Evolutionary conservation across 2,888 invertebrate species (phyloP).

Genomic region (Polyploca ridens): DNA sequence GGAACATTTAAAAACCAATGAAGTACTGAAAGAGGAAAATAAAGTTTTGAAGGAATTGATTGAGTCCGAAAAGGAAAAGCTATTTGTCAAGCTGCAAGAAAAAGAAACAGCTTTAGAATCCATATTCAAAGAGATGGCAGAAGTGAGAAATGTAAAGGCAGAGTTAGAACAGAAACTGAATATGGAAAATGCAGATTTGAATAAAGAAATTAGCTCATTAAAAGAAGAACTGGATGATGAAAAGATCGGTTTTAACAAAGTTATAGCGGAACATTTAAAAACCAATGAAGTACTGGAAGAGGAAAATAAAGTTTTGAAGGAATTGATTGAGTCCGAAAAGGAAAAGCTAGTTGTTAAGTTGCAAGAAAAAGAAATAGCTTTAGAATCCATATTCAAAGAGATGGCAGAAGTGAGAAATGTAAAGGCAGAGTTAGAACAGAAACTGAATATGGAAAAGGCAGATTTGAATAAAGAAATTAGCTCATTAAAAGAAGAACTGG

Average conservation of each 20-base stretch:
- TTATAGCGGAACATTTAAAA: constrained; percentile 49
- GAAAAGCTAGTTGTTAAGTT: constrained; percentile 36
- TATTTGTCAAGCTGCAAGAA: constrained; percentile 39
- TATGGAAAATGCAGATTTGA: constrained; percentile 28
- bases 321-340: constrained; percentile 31
- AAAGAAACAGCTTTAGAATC: constrained; percentile 39
- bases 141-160: constrained; percentile 34
- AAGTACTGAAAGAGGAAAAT: constrained; percentile 45
- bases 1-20: constrained; percentile 48
- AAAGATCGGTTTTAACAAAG: constrained; percentile 45
- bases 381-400: constrained; percentile 39
- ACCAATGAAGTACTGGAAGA: constrained; percentile 43
- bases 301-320: constrained; percentile 43
- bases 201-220: constrained; percentile 28
- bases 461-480: constrained; percentile 27
- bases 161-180: constrained; percentile 31
- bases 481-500: constrained; percentile 34
- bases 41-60: constrained; percentile 34
- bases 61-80: constrained; percentile 34
- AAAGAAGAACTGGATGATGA: constrained; percentile 37
- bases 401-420: constrained; percentile 32
- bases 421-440: constrained; percentile 32
- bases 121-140: constrained; percentile 36
- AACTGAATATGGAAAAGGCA: constrained; percentile 31
- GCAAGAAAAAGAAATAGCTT: constrained; percentile 39